Conservation (phyloP, 2,797 vertebrate species). For the Phataginus tetradactyla region DNA sequence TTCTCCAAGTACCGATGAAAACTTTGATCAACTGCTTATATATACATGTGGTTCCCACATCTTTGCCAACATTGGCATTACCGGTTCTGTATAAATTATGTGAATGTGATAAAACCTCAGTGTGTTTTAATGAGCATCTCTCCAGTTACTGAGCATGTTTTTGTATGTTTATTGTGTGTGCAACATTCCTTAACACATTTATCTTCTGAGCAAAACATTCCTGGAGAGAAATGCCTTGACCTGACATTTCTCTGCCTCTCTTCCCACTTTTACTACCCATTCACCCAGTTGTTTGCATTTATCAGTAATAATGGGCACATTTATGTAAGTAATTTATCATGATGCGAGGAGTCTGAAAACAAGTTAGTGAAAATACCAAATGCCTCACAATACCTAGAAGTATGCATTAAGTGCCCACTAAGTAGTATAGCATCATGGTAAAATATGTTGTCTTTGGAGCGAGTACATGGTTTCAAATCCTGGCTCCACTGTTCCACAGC, state of each 20-base stretch:
- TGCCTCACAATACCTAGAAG: neutral
- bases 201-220: neutral
- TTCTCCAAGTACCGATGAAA: neutral
- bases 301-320: neutral
- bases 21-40: neutral
- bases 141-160: neutral
- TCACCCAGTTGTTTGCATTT: neutral
- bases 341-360: neutral
- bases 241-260: neutral
- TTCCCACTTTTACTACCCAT: neutral
- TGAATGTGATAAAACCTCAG: neutral
- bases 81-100: neutral
- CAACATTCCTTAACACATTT: neutral
- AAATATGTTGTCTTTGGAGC: neutral
- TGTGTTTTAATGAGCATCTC: neutral
- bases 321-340: neutral
- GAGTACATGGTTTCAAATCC: neutral
- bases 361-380: constrained; percentile 5
- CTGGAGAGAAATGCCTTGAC: neutral
- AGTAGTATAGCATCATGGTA: neutral
- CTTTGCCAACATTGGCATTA: neutral
- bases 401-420: neutral
- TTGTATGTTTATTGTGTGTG: neutral
- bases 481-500: neutral
- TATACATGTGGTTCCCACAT: neutral